Evolutionary conservation across 2,888 invertebrate genomes (phyloP), one percentile per base, ranked within the genome.

Genomic region (Chrysolina oricalcia): DNA sequence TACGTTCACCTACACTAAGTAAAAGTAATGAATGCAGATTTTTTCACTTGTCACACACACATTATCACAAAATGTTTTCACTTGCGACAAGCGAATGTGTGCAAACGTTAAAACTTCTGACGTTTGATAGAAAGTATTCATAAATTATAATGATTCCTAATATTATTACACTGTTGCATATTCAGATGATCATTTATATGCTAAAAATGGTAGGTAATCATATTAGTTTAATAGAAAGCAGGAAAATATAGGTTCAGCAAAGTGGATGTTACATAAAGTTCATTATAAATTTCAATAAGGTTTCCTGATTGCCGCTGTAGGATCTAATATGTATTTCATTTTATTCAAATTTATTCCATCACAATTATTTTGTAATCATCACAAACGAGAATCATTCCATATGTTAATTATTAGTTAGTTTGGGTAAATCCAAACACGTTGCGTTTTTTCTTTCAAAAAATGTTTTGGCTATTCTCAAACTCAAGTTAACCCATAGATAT

Each of bases 121-220:
- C 59, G 59, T 27, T 59, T 23, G 59, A 59, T 59, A 59, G 59
- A 59, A 59, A 59, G 59, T 59, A 59, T 35, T n/a, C 23, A 59
- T 59, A 27, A 23, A 59, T 59, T 59, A 35, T 53, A 23, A 13
- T 53, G 59, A 27, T 59, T 8, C 53, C 21, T 59, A 27, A 68
- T 68, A 68, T 68, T 50, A 50, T 53, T 53, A 53, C 68, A 19
- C 10, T 53, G 46, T 53, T 35, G 59, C 59, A 59, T 59, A 27
- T 59, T 59, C 27, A 59, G 27, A 59, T 59, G 59, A 10, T 59
- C 35, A 59, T 59, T 59, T 59, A n/a, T n/a, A 59, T 59, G 23
- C 15, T 27, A 13, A 27, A 59, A 59, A 59, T 35, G 13, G 23
- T 2, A 35, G 8, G 59, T 59, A 59, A 59, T 59, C 27, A 59